Base-by-base conservation (phyloP, 2,113 vertebrate species). In the Diphyllodes magnificus region DNA sequence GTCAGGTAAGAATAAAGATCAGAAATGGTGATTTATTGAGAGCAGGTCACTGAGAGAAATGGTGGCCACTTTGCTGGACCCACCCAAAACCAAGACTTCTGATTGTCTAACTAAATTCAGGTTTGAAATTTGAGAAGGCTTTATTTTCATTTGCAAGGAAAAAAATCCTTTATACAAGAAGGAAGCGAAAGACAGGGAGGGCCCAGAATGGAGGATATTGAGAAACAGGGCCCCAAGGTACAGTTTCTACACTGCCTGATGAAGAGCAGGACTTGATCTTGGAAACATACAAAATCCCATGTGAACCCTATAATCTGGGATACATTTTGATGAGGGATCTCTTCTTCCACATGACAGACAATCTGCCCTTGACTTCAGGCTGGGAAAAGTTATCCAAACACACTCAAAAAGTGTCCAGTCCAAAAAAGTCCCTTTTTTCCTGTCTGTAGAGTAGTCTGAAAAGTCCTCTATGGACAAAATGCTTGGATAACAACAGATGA, bases 291-390 rank as follows among this genome's bases (percentile, higher is more conserved):
- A 63, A 70, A 73, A 66, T 50, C 18, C 3, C 8, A n/a, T 6
- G 1, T 22, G 25, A 88, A 15, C 4, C 39, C 19, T 69, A 1
- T 51, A 47, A 25, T 57, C 45, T 64, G 24, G 10, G 25, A 12
- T 69, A 37, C 4, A 6, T 56, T 83, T 86, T 81, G 17, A 3
- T 35, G n/a, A 6, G 20, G 3, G 6, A 50, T 33, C 20, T 90
- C 6, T 72, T 72, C 42, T 82, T 83, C 11, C 65, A 19, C 0
- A 0, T 0, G 0, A 7, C 11, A 72, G 8, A 51, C 64, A 47
- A 30, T 40, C 20, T 44, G 10, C 5, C 8, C 6, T 50, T 66
- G 11, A 75, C 60, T 71, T 85, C 56, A 79, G 30, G 39, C 35
- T 13, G 10, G 15, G 12, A 78, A 66, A 75, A 37, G 4, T 40